These are phyloP conservation scores for Teleiodes luculella DNA, from an alignment of 2,888 invertebrate species.

Conservation along the genomic window DNA sequence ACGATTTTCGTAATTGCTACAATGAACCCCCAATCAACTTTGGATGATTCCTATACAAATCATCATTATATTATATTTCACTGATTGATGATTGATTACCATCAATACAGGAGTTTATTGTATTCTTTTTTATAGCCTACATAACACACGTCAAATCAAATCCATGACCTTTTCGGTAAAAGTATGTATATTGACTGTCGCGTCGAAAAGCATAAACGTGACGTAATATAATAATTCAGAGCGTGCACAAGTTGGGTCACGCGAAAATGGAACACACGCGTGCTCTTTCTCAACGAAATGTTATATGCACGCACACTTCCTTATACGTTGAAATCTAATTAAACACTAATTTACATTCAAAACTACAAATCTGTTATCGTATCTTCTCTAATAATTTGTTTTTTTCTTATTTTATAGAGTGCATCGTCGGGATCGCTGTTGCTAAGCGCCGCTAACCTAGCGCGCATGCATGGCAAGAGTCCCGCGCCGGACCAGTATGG, in stretches of 20 bases:
- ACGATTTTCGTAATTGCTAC: conserved; percentile 25
- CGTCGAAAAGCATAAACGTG: conserved; percentile 23
- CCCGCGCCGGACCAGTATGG: conserved; percentile 56
- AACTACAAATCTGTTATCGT: conserved; percentile 2
- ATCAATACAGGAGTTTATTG: conserved; percentile 1
- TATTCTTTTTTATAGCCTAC: no score
- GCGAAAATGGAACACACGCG: conserved; percentile 7
- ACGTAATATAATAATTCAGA: conserved; percentile 23
- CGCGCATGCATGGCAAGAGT: conserved; percentile 72
- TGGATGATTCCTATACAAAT: conserved; percentile 15
- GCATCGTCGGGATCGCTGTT: conserved; percentile 88
- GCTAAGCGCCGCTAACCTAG: conserved; percentile 87
- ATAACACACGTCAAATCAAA: conserved; percentile 24
- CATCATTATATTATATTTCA: background rate
- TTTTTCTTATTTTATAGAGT: conserved; percentile 80
- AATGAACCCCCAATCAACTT: conserved; percentile 16
- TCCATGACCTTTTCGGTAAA: conserved; percentile 35
- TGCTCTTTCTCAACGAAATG: background rate
- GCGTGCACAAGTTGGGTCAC: conserved; percentile 9
- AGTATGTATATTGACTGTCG: conserved; percentile 23
- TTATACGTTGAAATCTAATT: conserved; percentile 14
- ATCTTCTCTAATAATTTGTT: background rate
- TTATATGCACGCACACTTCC: conserved; percentile 20
- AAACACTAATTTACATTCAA: no score
- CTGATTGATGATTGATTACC: conserved; percentile 1